Evolutionary conservation across 2,113 vertebrate species (phyloP), one percentile per base, ranked within the genome.

Genomic region (Microcebus ravelobensis): DNA sequence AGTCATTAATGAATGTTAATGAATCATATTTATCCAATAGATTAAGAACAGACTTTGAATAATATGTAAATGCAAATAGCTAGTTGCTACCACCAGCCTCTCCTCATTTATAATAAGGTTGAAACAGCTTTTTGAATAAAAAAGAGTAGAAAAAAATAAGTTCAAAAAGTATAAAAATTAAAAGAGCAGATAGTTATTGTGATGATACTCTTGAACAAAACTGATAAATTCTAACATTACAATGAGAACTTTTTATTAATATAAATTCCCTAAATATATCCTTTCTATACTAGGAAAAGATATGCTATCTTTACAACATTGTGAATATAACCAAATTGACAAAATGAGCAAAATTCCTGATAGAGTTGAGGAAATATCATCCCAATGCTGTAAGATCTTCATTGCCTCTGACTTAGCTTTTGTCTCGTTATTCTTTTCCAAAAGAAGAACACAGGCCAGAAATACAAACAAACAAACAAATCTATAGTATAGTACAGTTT

Each of bases 381-480:
- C 8, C 34, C 85, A 88, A 29, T 86, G 61, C 55, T 0, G 52
- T 93, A 97, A 97, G 97, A 94, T 97, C 91, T 91, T 98, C 96
- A 97, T 77, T 87, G 95, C 94, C 88, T 97, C 94, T 98, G 91
- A 92, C 81, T 98, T 98, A 98, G 95, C 92, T 97, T 90, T 96
- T 97, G 97, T 96, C 71, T 97, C 95, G 95, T 97, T 98, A 97
- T 96, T 98, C 55, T 91, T 18, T 97, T 98, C 80, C 92, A 97
- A 98, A 97, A 42, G 80, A 98, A 98, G 95, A 97, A 96, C 77
- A 96, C 80, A 97, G 87, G 83, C 84, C 98, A 95, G 95, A 95
- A 98, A 98, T 97, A 67, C 36, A 98, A 98, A 98, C 8, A 7
- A n/a, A 74, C 15, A 73, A n/a, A 67, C 15, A 73, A 85, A 34